Evolutionary conservation across 2,888 invertebrate genomes (phyloP), one percentile per base, ranked within the genome.

Genomic region (Hetaerina titia): DNA sequence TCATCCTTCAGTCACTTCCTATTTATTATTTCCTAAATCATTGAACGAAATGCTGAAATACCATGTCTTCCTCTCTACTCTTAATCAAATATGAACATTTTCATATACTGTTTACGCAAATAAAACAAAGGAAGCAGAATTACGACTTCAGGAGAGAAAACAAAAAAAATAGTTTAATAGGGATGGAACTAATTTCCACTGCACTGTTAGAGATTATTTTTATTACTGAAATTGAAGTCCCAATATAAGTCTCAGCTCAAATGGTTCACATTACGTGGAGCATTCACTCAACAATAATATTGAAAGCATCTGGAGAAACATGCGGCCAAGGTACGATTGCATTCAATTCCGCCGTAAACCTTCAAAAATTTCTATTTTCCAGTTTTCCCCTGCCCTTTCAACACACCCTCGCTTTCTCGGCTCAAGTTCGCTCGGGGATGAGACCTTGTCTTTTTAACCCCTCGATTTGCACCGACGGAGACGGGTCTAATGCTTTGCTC

Each of bases 371-470:
- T 11, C 25, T 22, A 9, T 81, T 81, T 69, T n/a, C n/a, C 22
- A 81, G 31, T 13, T 81, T 81, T 31, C 31, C 81, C 7, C 81
- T 31, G 2, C 7, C 31, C 60, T 60, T 8, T 15, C 81, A 9
- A 22, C 22, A 15, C 31, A 0, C 13, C 31, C 11, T 31, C 31
- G 81, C 11, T 81, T 81, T 1, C 25, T 31, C 4, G 1, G 31
- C 81, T 81, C 81, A 11, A 9, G 81, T 2, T 9, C 22, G 22
- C 25, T n/a, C 81, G 13, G 81, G 81, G 31, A 31, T 31, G 31
- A 81, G 81, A 81, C 81, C 69, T 69, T 31, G 31, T 69, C 64
- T 45, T 45, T 69, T 63, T 90, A 63, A 31, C 64, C 89, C 45
- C 90, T 45, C 17, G 11, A 90, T 45, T 64, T 45, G 22, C 31